These are phyloP conservation scores for Xenops minutus DNA, from an alignment of 2,797 vertebrate genomes.

Conservation along the genomic window DNA sequence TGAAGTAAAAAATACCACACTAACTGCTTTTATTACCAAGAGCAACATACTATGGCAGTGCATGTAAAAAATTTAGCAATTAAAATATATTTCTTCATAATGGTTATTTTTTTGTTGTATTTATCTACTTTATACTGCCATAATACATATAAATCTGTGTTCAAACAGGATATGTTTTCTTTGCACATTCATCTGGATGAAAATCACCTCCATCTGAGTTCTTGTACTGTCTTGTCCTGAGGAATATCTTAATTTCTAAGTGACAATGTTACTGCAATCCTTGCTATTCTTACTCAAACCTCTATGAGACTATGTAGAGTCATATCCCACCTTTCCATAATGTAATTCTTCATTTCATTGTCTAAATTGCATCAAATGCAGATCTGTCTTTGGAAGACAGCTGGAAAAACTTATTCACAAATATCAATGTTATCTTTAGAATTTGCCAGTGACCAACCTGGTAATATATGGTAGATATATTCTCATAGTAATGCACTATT, in stretches of 20 bases:
- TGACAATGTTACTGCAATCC: not conserved
- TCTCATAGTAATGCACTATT: not conserved
- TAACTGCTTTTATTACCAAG: not conserved
- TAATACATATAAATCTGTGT: not conserved
- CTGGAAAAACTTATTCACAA: not conserved
- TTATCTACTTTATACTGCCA: not conserved
- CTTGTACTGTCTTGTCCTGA: not conserved
- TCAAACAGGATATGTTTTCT: not conserved
- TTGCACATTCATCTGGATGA: not conserved
- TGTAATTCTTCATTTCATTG: not conserved
- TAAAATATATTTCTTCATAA: not conserved
- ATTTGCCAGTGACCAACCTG: not conserved
- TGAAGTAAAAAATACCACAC: not conserved
- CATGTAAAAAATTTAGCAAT: not conserved
- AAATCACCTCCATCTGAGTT: not conserved
- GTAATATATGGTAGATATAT: not conserved
- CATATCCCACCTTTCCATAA: not conserved
- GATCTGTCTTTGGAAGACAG: not conserved
- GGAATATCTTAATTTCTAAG: not conserved
- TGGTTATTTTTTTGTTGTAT: not conserved
- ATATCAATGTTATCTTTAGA: not conserved
- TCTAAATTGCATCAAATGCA: not conserved
- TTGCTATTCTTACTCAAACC: not conserved
- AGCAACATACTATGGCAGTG: rapidly evolving
- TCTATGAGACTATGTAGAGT: not conserved